These are phyloP conservation scores for Labeo catla DNA, from an alignment of 2,113 vertebrate species.

Conservation along the genomic window DNA sequence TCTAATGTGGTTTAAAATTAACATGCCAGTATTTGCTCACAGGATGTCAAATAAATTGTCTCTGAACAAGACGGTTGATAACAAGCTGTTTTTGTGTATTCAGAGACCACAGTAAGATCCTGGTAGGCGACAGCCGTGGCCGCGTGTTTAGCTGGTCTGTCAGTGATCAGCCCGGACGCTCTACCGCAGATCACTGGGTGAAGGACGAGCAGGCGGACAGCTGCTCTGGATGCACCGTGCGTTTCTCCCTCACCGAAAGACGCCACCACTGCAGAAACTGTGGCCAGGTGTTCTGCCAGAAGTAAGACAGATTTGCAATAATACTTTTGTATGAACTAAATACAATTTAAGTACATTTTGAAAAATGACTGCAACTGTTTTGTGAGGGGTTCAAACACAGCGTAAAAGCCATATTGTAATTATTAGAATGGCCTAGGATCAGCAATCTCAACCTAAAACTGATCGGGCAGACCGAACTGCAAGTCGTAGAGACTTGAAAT, in stretches of 20 bases:
- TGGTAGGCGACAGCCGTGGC: slow-evolving; percentile 93
- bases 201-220: slow-evolving; percentile 97
- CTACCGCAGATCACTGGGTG: slow-evolving; percentile 97
- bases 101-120: slow-evolving; percentile 97
- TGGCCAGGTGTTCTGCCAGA: slow-evolving; percentile 98
- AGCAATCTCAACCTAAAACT: too few relatives aligned
- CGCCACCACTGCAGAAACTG: slow-evolving; percentile 98
- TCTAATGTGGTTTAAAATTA: not conserved
- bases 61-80: not conserved
- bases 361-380: not conserved
- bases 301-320: slow-evolving; percentile 77
- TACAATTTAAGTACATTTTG: not conserved
- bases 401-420: too few relatives aligned
- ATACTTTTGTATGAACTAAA: not conserved
- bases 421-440: too few relatives aligned
- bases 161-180: slow-evolving; percentile 94
- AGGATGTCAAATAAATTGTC: not conserved
- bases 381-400: too few relatives aligned
- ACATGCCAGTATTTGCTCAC: not conserved
- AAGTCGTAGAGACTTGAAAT: too few relatives aligned
- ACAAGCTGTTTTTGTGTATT: not conserved
- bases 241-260: slow-evolving; percentile 94
- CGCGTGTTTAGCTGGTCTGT: slow-evolving; percentile 98
- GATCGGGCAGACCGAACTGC: too few relatives aligned
- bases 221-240: slow-evolving; percentile 89